A percentile compares a stretch with the other conserved stretches of the same genome.
Conservation (phyloP, 1,140 invertebrate species). For the Vanessa tameamea region DNA sequence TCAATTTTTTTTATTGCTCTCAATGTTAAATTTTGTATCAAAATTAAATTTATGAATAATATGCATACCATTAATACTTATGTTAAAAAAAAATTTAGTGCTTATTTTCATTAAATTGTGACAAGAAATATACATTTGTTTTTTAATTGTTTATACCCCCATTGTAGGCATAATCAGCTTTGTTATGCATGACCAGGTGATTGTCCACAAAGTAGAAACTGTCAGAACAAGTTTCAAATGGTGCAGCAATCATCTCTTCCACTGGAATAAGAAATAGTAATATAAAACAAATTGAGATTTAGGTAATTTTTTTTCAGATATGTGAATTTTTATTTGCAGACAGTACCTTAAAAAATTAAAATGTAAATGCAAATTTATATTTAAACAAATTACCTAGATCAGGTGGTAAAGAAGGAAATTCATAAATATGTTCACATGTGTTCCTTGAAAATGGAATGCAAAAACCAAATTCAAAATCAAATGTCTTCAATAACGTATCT, state of each 20-base stretch:
- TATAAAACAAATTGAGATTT: neutral
- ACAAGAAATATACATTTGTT: neutral
- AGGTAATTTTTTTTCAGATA: no score
- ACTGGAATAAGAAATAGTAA: constrained; percentile 82
- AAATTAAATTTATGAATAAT: neutral
- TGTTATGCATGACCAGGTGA: constrained; percentile 99
- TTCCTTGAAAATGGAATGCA: constrained; percentile 99
- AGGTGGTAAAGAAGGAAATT: constrained; percentile 94
- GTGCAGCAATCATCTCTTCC: constrained; percentile 96
- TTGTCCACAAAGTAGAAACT: constrained; percentile 99
- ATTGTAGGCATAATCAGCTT: constrained; percentile 98
- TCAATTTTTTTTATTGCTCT: no score
- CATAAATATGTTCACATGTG: constrained; percentile 99
- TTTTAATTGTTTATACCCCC: constrained; percentile 83
- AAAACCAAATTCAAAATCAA: constrained; percentile 99
- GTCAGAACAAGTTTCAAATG: constrained; percentile 98
- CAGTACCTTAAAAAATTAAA: no score
- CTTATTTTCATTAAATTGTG: constrained; percentile 27
- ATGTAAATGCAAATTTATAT: neutral
- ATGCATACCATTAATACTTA: neutral
- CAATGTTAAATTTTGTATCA: neutral
- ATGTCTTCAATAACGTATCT: constrained; percentile 97
- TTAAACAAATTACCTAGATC: constrained; percentile 88
- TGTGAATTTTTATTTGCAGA: no score
- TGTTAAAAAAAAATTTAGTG: constrained; percentile 28